Base-by-base conservation (phyloP, 2,888 invertebrate species). In the Calliopum simillimum region DNA sequence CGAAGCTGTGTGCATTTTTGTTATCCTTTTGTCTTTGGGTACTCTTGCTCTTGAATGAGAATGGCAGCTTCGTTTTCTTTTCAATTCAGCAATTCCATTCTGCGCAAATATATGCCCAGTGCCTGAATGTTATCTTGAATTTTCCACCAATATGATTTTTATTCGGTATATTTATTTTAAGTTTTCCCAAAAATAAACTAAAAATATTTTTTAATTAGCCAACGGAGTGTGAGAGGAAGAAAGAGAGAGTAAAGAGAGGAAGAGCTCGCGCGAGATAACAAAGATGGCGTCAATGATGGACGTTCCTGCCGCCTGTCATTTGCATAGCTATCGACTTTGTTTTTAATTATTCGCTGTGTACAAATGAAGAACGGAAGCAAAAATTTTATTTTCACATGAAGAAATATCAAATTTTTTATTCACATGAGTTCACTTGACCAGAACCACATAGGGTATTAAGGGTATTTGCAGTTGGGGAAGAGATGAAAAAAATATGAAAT, bases 271-370 rank as follows among this genome's bases (percentile, higher is more conserved):
- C 16, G 49, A 33, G 44, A 19, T 47, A 68, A 64, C 16, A 67
- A 73, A 75, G 76, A 76, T 76, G 77, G 78, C 76, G 76, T 79
- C 76, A 77, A 77, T 76, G 77, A 77, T 77, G 73, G 70, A 74
- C 75, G 75, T 73, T 76, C 75, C 83, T 84, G 84, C 83, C 84
- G 77, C 75, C 83, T 84, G 84, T 84, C 84, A 84, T 84, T 84
- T 84, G 84, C 85, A 84, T 82, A 80, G 81, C 79, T 78, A 81
- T 81, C 80, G 77, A 80, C 77, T 81, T 78, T 76, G 78, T 68
- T 77, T 78, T 81, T 81, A 81, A 81, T 79, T 81, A 81, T 76
- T 71, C 64, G 33, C 53, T 63, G 23, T 21, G 33, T 19, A 25
- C 47, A 61, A 68, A 68, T 64, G 65, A 69, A 73, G 65, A 69